A percentile compares a stretch with the other conserved stretches of the same genome.
Conservation (phyloP, 1,140 invertebrate genomes). For the Drosophila subpulchrella region DNA sequence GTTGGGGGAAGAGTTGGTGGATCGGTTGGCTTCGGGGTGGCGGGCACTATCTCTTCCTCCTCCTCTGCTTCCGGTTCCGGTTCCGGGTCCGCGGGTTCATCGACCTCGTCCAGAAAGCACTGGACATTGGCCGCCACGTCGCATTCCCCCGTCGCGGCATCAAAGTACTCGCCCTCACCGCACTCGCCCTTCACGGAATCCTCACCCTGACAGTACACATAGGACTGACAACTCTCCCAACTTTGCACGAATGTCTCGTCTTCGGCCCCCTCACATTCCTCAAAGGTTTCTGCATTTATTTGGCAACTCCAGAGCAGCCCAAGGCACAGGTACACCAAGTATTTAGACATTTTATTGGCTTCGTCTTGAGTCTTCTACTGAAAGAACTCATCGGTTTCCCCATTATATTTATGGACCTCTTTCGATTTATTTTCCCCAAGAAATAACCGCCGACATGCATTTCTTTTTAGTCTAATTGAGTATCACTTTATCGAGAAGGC, state of each 20-base stretch:
- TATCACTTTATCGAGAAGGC: slow-evolving; percentile 57
- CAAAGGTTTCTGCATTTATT: slow-evolving; percentile 47
- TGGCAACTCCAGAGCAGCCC: slow-evolving; percentile 13
- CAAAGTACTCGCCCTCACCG: slow-evolving; percentile 70
- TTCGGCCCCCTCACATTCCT: slow-evolving; percentile 55
- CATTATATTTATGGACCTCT: slow-evolving; percentile 55
- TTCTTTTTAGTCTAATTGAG: slow-evolving; percentile 74
- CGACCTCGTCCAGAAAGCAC: slow-evolving; percentile 72
- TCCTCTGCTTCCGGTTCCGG: slow-evolving; percentile 21
- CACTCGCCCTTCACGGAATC: slow-evolving; percentile 68
- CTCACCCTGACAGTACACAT: slow-evolving; percentile 73
- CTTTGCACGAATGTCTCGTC: slow-evolving; percentile 65
- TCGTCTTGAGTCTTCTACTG: slow-evolving; percentile 48
- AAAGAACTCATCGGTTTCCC: slow-evolving; percentile 8
- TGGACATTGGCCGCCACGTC: slow-evolving; percentile 61
- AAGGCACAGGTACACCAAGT: slow-evolving; percentile 26
- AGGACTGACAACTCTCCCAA: slow-evolving; percentile 65
- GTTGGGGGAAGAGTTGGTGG: slow-evolving; percentile 32
- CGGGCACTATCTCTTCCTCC: slow-evolving; percentile 23
- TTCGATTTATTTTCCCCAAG: slow-evolving; percentile 8
- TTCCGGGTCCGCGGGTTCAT: slow-evolving; percentile 42
- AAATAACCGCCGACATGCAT: slow-evolving; percentile 44
- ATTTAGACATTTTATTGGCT: slow-evolving; percentile 54
- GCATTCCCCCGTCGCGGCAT: slow-evolving; percentile 54
- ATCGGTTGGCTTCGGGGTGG: slow-evolving; percentile 13